Evolutionary conservation across 2,797 vertebrate genomes (phyloP).

Genomic region (Pseudomugil tenellus): DNA sequence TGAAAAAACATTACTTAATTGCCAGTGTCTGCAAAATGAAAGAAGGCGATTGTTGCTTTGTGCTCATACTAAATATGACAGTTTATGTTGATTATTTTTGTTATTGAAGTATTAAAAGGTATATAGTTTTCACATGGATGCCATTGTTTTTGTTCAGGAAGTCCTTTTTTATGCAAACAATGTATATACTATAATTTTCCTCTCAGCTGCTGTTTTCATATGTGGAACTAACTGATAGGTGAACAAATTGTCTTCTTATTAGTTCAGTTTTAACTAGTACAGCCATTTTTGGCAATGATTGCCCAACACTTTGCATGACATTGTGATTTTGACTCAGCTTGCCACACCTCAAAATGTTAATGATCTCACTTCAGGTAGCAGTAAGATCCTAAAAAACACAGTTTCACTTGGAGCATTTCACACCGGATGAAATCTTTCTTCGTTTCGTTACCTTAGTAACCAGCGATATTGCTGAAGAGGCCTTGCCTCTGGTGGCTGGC

Average conservation of each 20-base stretch:
- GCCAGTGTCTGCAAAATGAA: background rate
- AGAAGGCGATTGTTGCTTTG: background rate
- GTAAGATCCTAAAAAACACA: conserved; percentile 33
- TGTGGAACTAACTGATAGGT: too few relatives aligned
- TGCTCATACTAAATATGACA: background rate
- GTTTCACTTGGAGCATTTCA: conserved; percentile 37
- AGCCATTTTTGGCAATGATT: background rate
- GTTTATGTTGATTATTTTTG: too few relatives aligned
- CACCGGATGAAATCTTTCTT: conserved; percentile 39
- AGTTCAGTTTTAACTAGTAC: too few relatives aligned
- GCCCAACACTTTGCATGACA: background rate
- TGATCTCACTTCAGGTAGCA: background rate
- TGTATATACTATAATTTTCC: too few relatives aligned
- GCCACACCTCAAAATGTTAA: background rate
- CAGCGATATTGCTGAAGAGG: conserved; percentile 24
- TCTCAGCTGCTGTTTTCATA: too few relatives aligned
- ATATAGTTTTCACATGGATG: too few relatives aligned
- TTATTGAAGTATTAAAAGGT: too few relatives aligned
- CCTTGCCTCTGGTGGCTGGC: conserved; percentile 25
- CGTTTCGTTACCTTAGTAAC: conserved; percentile 68
- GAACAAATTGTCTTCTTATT: too few relatives aligned
- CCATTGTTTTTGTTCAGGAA: too few relatives aligned
- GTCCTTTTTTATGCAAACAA: too few relatives aligned
- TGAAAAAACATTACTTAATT: conserved; percentile 2
- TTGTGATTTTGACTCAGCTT: background rate